These are phyloP conservation scores for Falcaria lacertinaria DNA, from an alignment of 2,888 invertebrate genomes.

Conservation along the genomic window DNA sequence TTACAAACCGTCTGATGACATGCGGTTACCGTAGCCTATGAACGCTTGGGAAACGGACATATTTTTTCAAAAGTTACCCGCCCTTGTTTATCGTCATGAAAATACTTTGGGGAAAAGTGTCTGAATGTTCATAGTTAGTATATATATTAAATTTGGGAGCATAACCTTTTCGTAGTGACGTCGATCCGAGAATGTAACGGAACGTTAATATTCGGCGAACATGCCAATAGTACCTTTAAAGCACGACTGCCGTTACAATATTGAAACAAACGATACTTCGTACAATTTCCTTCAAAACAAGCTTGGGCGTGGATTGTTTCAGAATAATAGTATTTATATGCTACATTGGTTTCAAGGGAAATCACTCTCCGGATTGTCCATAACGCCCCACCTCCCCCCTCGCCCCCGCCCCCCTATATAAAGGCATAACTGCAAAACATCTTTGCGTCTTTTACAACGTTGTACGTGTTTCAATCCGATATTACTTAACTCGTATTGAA, in stretches of 20 bases:
- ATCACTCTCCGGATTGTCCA: constrained; percentile 72
- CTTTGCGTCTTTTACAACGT: constrained; percentile 35
- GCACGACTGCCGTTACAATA: neutral
- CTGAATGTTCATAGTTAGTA: no score
- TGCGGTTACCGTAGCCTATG: no score
- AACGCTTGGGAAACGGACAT: no score
- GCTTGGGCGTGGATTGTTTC: constrained; percentile 70
- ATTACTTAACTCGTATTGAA: constrained; percentile 73
- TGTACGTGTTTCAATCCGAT: constrained; percentile 47
- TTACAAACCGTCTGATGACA: no score
- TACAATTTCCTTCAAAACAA: constrained; percentile 52
- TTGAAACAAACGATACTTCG: constrained; percentile 2
- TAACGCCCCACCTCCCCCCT: constrained; percentile 40
- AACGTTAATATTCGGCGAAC: no score
- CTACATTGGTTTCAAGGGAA: constrained; percentile 79
- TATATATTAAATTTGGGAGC: no score
- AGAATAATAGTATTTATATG: constrained; percentile 78
- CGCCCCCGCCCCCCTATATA: constrained; percentile 5
- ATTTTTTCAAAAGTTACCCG: no score
- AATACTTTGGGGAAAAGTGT: no score
- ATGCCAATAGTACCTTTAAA: neutral
- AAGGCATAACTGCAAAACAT: constrained; percentile 32
- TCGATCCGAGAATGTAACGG: no score
- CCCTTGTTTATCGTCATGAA: no score
- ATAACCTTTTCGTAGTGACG: no score